Conservation (phyloP, 2,888 invertebrate species). For the Andricus quercusramuli region DNA sequence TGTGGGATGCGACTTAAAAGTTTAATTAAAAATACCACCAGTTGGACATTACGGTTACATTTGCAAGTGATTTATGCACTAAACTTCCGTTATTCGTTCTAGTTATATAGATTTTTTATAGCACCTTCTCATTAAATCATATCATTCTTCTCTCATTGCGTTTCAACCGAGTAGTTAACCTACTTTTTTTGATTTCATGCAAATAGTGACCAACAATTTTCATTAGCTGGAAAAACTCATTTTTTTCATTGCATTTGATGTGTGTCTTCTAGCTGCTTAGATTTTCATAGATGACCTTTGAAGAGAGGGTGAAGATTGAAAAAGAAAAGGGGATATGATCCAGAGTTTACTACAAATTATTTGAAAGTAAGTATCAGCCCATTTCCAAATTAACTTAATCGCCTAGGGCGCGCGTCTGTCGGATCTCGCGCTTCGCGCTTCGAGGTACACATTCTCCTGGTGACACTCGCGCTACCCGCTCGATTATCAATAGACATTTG, state of each 20-base stretch:
- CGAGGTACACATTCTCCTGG: no score
- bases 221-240: neutral
- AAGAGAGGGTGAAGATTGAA: neutral
- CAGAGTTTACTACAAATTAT: neutral
- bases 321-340: neutral
- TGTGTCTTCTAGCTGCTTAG: neutral
- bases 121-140: neutral
- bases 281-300: neutral
- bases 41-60: neutral
- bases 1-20: neutral
- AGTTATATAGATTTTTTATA: neutral
- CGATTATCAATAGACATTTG: no score
- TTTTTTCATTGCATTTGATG: neutral
- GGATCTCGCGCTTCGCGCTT: no score
- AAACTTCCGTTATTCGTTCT: neutral
- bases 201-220: neutral
- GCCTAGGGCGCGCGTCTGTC: no score
- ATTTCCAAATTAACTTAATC: neutral
- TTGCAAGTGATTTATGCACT: conserved; percentile 24
- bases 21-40: conserved; percentile 35
- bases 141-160: neutral
- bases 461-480: no score
- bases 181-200: neutral
- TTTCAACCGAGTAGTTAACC: neutral
- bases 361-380: neutral